Base-by-base conservation (phyloP, 2,113 vertebrate genomes). In the Hippopotamus amphibius region DNA sequence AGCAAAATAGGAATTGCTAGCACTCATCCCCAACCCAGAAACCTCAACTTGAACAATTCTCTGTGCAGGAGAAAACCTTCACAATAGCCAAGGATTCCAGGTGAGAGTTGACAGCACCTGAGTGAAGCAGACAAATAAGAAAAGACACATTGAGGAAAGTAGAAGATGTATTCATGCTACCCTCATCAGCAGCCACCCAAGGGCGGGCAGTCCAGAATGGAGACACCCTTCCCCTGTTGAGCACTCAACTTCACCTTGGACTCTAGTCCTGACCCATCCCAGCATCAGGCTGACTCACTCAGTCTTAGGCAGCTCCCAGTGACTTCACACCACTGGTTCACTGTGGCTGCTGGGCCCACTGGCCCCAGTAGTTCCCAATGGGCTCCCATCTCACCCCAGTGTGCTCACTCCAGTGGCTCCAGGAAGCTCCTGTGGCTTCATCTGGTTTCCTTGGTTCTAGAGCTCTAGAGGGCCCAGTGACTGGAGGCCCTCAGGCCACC, bases 311-410 rank as follows among this genome's bases (percentile, higher is more conserved):
- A 66, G 50, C 37, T 59, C 9, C 26, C 10, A 37, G 6, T 7
- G 89, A 81, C 21, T 46, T 30, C 63, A 69, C 50, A 28, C 7
- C 21, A 7, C 26, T 30, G 48, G 46, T 1, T 79, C 19, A 68
- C 26, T 7, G 19, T 50, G 21, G 43, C 7, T 48, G 13, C 12
- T 2, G 22, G 11, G 12, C 30, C 17, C 61, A 80, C 5, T 21
- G 37, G 37, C 28, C 59, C 43, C 30, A 14, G 28, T 46, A 22
- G 53, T 17, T 59, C 43, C 30, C 21, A 15, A 9, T 26, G 41
- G n/a, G 61, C n/a, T 11, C n/a, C 74, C 12, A 0, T 66, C 77
- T 57, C n/a, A 55, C 13, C n/a, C 26, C 1, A 2, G 17, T 24
- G 11, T 13, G 12, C 74, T 74, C 33, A 6, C 26, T 55, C 61